Conservation (phyloP, 2,113 vertebrate genomes). For the Sakesphorus luctuosus region DNA sequence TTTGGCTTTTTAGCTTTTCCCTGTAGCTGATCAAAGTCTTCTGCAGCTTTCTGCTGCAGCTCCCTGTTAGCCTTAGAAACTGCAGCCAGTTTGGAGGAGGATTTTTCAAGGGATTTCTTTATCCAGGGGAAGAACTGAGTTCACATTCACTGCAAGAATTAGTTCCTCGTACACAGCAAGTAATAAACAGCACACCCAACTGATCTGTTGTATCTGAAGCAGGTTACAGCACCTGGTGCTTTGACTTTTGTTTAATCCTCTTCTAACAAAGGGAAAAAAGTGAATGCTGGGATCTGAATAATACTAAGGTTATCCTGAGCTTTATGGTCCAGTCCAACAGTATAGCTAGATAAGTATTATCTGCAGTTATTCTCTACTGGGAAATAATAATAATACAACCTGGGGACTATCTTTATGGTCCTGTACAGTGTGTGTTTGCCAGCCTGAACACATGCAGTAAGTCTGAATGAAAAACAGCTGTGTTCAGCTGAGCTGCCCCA, state of each 20-base stretch:
- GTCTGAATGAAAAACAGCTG: neutral
- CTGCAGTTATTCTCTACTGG: neutral
- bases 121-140: conserved; percentile 38
- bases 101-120: conserved; percentile 72
- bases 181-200: neutral
- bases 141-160: neutral
- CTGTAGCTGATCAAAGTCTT: conserved; percentile 53
- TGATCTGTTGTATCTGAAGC: neutral
- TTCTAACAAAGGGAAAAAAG: neutral
- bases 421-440: neutral
- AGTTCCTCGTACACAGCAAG: neutral
- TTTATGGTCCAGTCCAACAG: neutral
- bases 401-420: neutral
- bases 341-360: too few relatives aligned
- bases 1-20: conserved; percentile 68
- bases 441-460: neutral
- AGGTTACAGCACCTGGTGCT: neutral
- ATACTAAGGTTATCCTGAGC: neutral
- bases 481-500: neutral
- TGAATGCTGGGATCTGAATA: neutral
- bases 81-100: conserved; percentile 62
- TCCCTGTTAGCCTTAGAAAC: conserved; percentile 72
- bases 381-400: neutral
- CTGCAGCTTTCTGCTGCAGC: conserved; percentile 69
- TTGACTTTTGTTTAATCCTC: neutral